phyloP scores from a whole-genome alignment of 1,140 invertebrate species.

The Drosophila murphyi region DNA sequence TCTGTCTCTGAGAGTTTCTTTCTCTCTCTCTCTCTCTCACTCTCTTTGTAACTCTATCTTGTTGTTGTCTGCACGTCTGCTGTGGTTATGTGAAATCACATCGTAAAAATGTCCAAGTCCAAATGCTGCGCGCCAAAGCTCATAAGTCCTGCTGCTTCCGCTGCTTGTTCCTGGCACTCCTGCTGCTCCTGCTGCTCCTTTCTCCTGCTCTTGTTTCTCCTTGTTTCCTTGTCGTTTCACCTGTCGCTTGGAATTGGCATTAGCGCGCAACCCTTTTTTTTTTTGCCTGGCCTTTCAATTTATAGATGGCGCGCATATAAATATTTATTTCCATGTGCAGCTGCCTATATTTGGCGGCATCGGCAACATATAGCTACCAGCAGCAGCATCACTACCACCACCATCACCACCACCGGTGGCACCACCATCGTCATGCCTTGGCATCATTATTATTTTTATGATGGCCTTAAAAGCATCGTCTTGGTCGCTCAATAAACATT shows the following conservation, averaged over 20 bases:
- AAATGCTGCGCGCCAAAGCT: conserved; percentile 77
- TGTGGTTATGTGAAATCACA: conserved; percentile 83
- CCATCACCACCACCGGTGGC: not conserved
- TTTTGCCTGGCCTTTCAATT: conserved; percentile 66
- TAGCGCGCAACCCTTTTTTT: conserved; percentile 62
- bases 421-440: conserved; percentile 61
- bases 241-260: conserved; percentile 60
- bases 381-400: not conserved
- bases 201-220: not conserved
- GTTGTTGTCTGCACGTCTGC: conserved; percentile 74
- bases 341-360: conserved; percentile 30
- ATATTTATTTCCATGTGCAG: conserved; percentile 80
- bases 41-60: conserved; percentile 3
- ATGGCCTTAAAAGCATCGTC: conserved; percentile 75
- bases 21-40: conserved; percentile 4
- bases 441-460: conserved; percentile 83
- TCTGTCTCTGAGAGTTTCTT: conserved; percentile 24
- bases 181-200: not conserved
- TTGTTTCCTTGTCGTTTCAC: conserved; percentile 55
- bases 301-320: conserved; percentile 81
- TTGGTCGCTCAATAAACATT: conserved; percentile 77
- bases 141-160: conserved; percentile 68
- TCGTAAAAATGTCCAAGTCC: conserved; percentile 83
- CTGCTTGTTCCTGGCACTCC: not conserved
- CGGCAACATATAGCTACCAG: not conserved